A percentile compares a stretch with the other conserved stretches of the same genome.
These are phyloP conservation scores for Gonioctena quinquepunctata DNA, from an alignment of 1,140 invertebrate species.

Conservation along the genomic window DNA sequence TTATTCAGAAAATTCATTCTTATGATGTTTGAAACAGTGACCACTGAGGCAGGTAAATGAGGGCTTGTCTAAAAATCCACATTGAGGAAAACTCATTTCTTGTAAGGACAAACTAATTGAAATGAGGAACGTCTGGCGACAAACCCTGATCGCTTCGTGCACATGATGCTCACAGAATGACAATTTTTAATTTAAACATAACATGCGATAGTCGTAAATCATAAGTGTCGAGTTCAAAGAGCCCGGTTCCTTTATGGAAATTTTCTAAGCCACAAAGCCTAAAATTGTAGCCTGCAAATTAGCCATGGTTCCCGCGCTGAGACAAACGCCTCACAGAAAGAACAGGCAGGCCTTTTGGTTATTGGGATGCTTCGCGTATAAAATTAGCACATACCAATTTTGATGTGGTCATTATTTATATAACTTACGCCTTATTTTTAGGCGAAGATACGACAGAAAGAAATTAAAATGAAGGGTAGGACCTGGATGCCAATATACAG, in stretches of 20 bases:
- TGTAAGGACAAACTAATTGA: neutral
- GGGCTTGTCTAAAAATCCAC: no score
- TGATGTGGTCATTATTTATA: no score
- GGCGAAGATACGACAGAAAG: no score
- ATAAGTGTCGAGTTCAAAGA: conserved; percentile 35
- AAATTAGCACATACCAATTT: no score
- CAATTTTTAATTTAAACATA: conserved; percentile 17
- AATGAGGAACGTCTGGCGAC: neutral
- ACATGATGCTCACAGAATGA: neutral
- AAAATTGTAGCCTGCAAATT: conserved; percentile 41
- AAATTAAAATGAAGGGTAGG: no score
- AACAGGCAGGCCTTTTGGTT: neutral
- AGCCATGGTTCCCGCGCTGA: conserved; percentile 34
- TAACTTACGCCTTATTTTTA: no score
- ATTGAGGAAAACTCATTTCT: no score
- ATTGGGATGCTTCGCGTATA: no score
- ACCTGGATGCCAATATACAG: no score
- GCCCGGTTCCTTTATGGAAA: conserved; percentile 19
- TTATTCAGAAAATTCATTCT: no score
- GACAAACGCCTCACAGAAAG: conserved; percentile 24
- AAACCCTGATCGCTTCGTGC: neutral
- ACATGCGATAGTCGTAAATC: conserved; percentile 31
- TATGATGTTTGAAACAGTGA: no score
- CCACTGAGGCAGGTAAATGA: no score
- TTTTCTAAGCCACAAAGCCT: conserved; percentile 38